Evolutionary conservation across 2,113 vertebrate species (phyloP).

Genomic region (Noturus placidus): DNA sequence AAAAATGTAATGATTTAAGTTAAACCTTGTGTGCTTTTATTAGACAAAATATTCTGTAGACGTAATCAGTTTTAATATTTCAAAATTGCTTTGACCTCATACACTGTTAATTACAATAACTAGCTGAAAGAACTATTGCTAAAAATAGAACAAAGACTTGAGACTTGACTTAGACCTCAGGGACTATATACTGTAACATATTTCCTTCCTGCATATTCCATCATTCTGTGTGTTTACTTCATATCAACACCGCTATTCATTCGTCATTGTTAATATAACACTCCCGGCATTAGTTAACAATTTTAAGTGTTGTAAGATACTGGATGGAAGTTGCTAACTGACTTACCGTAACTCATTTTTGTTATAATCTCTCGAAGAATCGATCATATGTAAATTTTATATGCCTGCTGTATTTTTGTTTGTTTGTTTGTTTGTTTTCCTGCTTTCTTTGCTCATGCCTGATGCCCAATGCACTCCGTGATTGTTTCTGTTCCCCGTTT

Average conservation of each 20-base stretch:
- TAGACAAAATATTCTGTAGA: no score
- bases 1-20: no score
- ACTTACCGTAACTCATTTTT: background rate
- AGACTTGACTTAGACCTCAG: no score
- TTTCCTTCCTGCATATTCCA: background rate
- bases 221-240: background rate
- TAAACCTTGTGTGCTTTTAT: no score
- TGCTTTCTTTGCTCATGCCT: constrained; percentile 32
- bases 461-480: constrained; percentile 53
- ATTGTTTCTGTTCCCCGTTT: constrained; percentile 56
- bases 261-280: background rate
- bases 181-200: no score
- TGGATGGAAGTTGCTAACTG: background rate
- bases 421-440: background rate
- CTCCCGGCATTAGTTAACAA: background rate
- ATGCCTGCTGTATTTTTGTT: background rate
- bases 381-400: background rate
- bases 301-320: background rate
- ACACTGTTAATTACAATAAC: no score
- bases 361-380: background rate
- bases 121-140: no score
- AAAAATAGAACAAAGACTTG: no score
- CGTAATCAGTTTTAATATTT: no score
- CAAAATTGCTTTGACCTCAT: no score
- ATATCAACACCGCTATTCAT: background rate